phyloP scores from a whole-genome alignment of 2,888 invertebrate genomes.

The Onchidella celtica region DNA sequence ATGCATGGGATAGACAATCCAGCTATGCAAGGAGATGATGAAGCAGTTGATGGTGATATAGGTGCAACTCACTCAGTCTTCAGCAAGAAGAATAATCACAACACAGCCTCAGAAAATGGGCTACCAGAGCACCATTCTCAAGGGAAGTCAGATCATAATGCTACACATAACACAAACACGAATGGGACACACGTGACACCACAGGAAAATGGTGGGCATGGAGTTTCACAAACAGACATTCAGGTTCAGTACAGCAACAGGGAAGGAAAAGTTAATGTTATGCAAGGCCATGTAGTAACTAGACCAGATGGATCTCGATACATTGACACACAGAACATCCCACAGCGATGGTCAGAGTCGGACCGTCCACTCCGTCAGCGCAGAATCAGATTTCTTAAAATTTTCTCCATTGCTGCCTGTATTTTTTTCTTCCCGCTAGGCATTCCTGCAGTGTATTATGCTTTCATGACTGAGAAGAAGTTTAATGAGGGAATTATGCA shows the following conservation, averaged over 20 bases:
- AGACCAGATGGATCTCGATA: slow-evolving; percentile 38
- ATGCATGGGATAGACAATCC: background rate
- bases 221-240: slow-evolving; percentile 3
- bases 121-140: background rate
- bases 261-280: slow-evolving; percentile 36
- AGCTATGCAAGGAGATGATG: too few species aligned
- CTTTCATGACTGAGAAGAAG: slow-evolving; percentile 64
- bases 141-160: background rate
- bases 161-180: background rate
- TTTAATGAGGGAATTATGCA: slow-evolving; percentile 68
- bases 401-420: slow-evolving; percentile 64
- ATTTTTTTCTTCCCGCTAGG: slow-evolving; percentile 74
- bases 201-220: background rate
- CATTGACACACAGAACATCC: slow-evolving; percentile 37
- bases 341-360: slow-evolving; percentile 25
- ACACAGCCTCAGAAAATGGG: background rate
- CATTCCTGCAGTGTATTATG: slow-evolving; percentile 66
- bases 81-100: too few species aligned
- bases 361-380: slow-evolving; percentile 26
- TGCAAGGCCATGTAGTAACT: slow-evolving; percentile 16
- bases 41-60: background rate
- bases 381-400: slow-evolving; percentile 55
- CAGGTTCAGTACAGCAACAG: slow-evolving; percentile 34
- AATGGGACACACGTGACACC: background rate
- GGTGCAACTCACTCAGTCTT: background rate